These are phyloP conservation scores for Pangasius macronema DNA, from an alignment of 2,797 vertebrate species.

Conservation along the genomic window DNA sequence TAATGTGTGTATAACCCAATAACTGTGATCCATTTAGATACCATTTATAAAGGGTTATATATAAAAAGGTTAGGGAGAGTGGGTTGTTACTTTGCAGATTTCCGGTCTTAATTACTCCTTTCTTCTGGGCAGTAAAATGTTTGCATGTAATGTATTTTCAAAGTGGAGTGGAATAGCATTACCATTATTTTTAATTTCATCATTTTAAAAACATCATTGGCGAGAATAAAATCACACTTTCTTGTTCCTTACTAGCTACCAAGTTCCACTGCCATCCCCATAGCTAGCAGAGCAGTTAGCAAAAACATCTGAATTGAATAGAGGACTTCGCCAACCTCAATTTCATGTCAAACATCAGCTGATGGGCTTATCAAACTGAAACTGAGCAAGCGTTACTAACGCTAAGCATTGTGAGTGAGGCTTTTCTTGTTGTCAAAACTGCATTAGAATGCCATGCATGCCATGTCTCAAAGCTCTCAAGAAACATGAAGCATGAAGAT, in stretches of 20 bases:
- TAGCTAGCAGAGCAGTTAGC: background rate
- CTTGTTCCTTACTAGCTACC: background rate
- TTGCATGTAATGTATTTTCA: conserved; percentile 4
- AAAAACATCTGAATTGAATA: background rate
- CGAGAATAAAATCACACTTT: background rate
- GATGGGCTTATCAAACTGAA: background rate
- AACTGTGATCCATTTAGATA: conserved; percentile 4
- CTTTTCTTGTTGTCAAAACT: conserved; percentile 22
- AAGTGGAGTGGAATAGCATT: background rate
- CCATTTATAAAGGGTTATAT: background rate
- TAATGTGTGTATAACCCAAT: conserved; percentile 18
- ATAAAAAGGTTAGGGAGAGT: background rate
- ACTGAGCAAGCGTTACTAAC: background rate
- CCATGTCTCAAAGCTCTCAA: conserved; percentile 31
- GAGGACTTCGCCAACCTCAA: background rate
- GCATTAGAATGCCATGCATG: conserved; percentile 9
- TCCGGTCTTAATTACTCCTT: background rate
- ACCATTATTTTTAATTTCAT: background rate
- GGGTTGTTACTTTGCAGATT: conserved; percentile 10
- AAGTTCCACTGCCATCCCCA: background rate
- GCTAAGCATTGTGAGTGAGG: background rate
- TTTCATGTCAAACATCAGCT: background rate
- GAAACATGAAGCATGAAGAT: background rate
- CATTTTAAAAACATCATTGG: background rate
- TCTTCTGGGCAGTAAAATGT: background rate